Evolutionary conservation across 2,113 vertebrate genomes (phyloP).

Genomic region (Tupaia tana): DNA sequence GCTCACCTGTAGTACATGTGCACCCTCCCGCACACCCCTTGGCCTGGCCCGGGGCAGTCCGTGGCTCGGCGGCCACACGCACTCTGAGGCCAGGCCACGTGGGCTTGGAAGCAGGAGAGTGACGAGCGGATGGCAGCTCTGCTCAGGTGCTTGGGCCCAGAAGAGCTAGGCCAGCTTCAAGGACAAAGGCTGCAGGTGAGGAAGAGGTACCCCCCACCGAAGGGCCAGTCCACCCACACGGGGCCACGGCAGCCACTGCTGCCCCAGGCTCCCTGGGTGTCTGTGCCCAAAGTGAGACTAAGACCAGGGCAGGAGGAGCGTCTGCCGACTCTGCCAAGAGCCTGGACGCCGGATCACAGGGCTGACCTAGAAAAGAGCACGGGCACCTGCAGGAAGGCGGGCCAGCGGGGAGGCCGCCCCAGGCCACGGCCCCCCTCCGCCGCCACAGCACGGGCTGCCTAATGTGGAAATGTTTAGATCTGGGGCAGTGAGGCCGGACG

Average conservation of each 20-base stretch:
- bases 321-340: slow-evolving; percentile 56
- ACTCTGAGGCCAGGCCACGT: too few relatives aligned
- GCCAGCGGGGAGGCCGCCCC: slow-evolving; percentile 22
- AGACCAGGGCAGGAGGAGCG: not conserved
- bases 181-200: not conserved
- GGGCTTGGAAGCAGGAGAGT: too few relatives aligned
- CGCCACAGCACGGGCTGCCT: slow-evolving; percentile 75
- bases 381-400: slow-evolving; percentile 3
- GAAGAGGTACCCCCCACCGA: not conserved
- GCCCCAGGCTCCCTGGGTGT: not conserved
- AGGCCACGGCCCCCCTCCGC: slow-evolving; percentile 62
- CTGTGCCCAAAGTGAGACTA: not conserved
- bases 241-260: not conserved
- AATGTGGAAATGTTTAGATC: slow-evolving; percentile 87
- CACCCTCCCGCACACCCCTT: too few relatives aligned
- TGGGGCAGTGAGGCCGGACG: slow-evolving; percentile 75
- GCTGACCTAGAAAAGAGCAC: slow-evolving; percentile 57
- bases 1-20: too few relatives aligned
- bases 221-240: too few relatives aligned
- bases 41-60: too few relatives aligned
- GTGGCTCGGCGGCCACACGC: not conserved
- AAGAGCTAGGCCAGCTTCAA: not conserved
- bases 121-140: not conserved
- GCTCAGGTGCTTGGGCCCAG: not conserved
- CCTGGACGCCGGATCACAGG: slow-evolving; percentile 56